Conservation (phyloP, 2,888 invertebrate genomes). For the Linyphia triangularis region DNA sequence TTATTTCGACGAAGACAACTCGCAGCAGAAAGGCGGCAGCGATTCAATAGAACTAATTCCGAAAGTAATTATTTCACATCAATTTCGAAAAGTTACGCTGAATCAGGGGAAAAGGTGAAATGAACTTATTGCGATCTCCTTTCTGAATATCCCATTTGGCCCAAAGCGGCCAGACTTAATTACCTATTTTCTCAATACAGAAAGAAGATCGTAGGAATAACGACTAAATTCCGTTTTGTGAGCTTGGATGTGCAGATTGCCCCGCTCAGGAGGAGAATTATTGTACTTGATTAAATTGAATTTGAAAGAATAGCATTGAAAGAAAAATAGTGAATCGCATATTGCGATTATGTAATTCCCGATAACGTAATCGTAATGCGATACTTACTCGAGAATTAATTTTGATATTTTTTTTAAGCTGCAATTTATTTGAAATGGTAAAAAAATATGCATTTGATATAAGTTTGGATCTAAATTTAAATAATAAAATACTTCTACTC, state of each 20-base stretch:
- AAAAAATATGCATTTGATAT: too few relatives aligned
- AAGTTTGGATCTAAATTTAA: too few relatives aligned
- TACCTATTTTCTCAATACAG: neutral
- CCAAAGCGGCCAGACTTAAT: constrained; percentile 3
- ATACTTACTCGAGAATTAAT: too few relatives aligned
- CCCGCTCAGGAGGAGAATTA: neutral
- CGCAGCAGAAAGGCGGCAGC: neutral
- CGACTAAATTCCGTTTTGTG: neutral
- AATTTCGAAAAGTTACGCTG: constrained; percentile 6
- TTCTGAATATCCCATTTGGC: neutral
- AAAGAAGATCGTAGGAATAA: neutral
- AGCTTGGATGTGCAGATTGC: neutral
- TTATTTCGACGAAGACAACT: neutral
- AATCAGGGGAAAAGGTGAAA: constrained; percentile 1
- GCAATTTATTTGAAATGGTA: too few relatives aligned
- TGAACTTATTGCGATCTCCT: constrained; percentile 19
- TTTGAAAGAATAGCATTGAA: neutral
- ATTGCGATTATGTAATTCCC: neutral
- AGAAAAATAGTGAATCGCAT: neutral
- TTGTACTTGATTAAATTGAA: neutral
- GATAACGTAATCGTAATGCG: too few relatives aligned
- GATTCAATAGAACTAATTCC: constrained; percentile 51
- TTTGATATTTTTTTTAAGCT: too few relatives aligned
- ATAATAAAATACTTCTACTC: too few relatives aligned
- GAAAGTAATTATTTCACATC: constrained; percentile 58